Percentiles rank a stretch among this genome's conserved stretches.
phyloP scores from a whole-genome alignment of 2,113 vertebrate species.

The Rattus norvegicus region DNA sequence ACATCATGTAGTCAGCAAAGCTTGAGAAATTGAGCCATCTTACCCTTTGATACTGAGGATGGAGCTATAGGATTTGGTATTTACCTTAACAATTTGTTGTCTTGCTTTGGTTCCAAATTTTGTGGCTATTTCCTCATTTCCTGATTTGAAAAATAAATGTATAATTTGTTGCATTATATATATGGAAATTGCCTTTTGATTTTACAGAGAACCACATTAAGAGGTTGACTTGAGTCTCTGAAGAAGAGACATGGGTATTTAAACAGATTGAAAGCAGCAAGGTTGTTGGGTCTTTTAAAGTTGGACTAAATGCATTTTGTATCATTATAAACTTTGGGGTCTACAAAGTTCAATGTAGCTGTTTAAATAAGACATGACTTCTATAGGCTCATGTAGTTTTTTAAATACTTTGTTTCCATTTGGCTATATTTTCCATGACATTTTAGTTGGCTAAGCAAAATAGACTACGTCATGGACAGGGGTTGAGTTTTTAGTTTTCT shows the following conservation, averaged over 20 bases:
- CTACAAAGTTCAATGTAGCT: neutral
- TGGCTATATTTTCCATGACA: neutral
- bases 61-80: neutral
- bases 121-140: neutral
- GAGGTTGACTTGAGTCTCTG: neutral
- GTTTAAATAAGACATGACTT: neutral
- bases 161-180: neutral
- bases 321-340: neutral
- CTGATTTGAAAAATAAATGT: neutral
- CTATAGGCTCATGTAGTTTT: neutral
- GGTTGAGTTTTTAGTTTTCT: neutral
- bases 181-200: neutral
- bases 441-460: neutral
- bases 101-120: neutral
- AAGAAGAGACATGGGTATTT: neutral
- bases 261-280: neutral
- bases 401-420: neutral
- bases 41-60: neutral
- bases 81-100: neutral
- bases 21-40: neutral
- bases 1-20: neutral
- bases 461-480: neutral
- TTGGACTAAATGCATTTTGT: neutral
- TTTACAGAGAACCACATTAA: neutral
- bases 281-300: neutral